Base-by-base conservation (phyloP, 2,113 vertebrate genomes). In the Trinectes maculatus region DNA sequence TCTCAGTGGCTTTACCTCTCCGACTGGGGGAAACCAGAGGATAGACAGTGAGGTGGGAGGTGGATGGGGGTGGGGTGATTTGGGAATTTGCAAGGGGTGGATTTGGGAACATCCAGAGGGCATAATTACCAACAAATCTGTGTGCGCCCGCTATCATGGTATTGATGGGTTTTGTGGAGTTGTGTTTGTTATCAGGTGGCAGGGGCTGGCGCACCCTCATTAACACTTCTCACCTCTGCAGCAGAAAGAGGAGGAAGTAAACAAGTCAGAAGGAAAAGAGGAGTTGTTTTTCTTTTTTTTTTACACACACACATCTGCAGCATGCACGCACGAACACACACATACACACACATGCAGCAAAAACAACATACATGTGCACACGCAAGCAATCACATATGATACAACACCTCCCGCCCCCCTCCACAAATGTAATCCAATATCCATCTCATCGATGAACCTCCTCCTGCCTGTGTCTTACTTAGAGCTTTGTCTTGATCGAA, bases 151-250 rank as follows among this genome's bases (percentile, higher is more conserved):
- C 48, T 57, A 56, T 62, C 29, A 26, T n/a, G 7, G 63, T 71
- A 72, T 77, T 69, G 70, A 74, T 76, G 77, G 76, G 44, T 62
- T 77, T 67, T 76, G 46, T 71, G 54, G 76, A 67, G 34, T 56
- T 26, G 74, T 68, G 59, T 85, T 82, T 79, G 78, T 84, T 81
- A 79, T 82, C 55, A 25, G 73, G 63, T 82, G 74, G 80, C 47
- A 65, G 59, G 62, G 71, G 53, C 70, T 47, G 58, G 42, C 22
- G 39, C 67, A 21, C 47, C 52, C 79, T 90, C 90, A 87, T 91
- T 91, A 90, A 85, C 87, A 82, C 78, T 59, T 69, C 84, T 85
- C 82, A 90, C 87, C 81, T 84, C 75, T 74, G 74, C 63, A 72
- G 67, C 75, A 62, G 67, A 59, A 76, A 81, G 62, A 25, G 29